Percentiles rank a stretch among this genome's conserved stretches.
These are phyloP conservation scores for Eupithecia dodoneata DNA, from an alignment of 2,888 invertebrate species.

Conservation along the genomic window DNA sequence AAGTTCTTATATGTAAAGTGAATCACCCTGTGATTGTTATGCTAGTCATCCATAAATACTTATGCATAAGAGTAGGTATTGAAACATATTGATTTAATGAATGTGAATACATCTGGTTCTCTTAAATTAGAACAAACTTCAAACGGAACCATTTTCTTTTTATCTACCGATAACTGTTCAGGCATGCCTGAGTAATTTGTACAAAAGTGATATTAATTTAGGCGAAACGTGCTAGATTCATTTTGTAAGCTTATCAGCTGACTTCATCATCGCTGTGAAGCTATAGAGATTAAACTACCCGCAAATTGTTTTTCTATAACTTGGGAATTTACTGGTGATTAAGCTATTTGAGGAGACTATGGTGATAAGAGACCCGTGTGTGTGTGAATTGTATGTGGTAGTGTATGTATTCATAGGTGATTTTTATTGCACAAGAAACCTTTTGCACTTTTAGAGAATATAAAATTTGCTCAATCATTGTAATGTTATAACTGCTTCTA, in stretches of 20 bases:
- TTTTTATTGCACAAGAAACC: constrained; percentile 55
- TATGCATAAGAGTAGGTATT: constrained; percentile 17
- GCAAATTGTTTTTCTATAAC: neutral
- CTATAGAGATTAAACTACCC: neutral
- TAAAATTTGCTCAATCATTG: constrained; percentile 68
- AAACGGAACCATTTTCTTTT: constrained; percentile 48
- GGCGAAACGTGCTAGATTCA: constrained; percentile 75
- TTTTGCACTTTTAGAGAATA: constrained; percentile 52
- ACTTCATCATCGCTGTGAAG: neutral
- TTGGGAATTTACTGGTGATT: neutral
- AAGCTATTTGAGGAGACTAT: neutral
- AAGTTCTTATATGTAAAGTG: constrained; percentile 15
- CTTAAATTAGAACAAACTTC: constrained; percentile 50
- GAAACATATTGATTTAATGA: constrained; percentile 8
- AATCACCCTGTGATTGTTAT: constrained; percentile 41
- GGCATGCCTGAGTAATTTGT: constrained; percentile 56
- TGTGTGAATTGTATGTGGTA: constrained; percentile 43
- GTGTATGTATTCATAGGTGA: constrained; percentile 55
- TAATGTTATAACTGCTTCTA: constrained; percentile 48
- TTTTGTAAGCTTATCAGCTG: constrained; percentile 56
- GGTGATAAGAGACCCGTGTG: constrained; percentile 21
- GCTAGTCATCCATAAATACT: constrained; percentile 40
- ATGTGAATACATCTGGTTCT: constrained; percentile 43
- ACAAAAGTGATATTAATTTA: constrained; percentile 83
- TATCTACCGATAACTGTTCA: constrained; percentile 45